Evolutionary conservation across 2,113 vertebrate species (phyloP).

Genomic region (Chelonoidis abingdonii): DNA sequence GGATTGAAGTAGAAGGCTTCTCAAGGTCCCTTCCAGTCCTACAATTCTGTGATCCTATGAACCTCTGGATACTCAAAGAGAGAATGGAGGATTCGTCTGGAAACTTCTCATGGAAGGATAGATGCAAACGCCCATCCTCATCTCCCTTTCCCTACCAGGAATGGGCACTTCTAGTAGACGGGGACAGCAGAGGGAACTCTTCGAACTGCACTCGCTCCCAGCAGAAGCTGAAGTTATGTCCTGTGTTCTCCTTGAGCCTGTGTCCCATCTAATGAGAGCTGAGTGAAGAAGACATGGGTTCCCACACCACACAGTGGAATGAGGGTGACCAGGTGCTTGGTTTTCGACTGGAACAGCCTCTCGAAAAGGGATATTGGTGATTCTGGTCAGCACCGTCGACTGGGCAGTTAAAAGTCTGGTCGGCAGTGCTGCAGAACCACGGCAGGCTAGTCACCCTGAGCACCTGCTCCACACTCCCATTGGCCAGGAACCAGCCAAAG

Average conservation of each 20-base stretch:
- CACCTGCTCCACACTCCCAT: no score
- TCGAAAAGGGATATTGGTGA: no score
- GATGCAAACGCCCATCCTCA: neutral
- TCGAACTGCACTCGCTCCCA: neutral
- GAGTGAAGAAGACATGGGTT: fast-evolving
- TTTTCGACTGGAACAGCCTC: no score
- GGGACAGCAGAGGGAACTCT: neutral
- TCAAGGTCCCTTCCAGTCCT: no score
- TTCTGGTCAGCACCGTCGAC: no score
- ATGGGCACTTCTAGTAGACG: neutral
- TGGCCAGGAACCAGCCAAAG: no score
- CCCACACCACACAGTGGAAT: neutral
- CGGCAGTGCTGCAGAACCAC: no score
- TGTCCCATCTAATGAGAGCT: neutral
- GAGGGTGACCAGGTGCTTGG: neutral
- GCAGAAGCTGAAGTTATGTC: fast-evolving
- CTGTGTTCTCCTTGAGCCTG: fast-evolving
- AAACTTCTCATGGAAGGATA: neutral
- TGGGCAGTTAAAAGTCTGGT: no score
- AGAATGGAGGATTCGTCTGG: neutral
- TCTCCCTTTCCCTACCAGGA: neutral
- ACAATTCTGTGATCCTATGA: no score
- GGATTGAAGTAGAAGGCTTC: no score
- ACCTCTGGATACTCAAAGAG: neutral
- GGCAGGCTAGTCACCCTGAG: no score